Base-by-base conservation (phyloP, 2,888 invertebrate genomes). In the Clepsis dumicolana region DNA sequence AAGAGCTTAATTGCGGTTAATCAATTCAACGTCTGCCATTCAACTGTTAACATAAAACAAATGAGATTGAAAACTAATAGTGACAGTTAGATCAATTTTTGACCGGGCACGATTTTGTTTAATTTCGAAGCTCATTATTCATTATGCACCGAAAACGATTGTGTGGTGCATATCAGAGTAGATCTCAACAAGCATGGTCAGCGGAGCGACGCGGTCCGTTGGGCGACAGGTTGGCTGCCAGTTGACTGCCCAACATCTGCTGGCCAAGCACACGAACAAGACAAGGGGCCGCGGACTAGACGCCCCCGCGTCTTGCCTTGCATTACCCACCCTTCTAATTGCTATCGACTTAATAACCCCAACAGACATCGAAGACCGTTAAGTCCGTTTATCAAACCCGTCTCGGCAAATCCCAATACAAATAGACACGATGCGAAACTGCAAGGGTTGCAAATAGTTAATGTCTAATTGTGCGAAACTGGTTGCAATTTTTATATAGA, bases 211-310 rank as follows among this genome's bases (percentile, higher is more conserved):
- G 85, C 90, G 86, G 77, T 84, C 91, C 91, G 93, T 93, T 93
- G 91, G 75, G 85, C 91, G 88, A 93, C 94, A 93, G 93, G 93
- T 93, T 93, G 93, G 70, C 86, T 79, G 91, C 85, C 94, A 88
- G 93, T 92, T 89, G 89, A 85, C 70, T 75, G 72, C 77, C 71
- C 81, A 77, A 88, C 92, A 89, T 95, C 94, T 92, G 92, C 88
- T 83, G 80, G 74, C 75, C 63, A 74, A 76, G 76, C 81, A 78
- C 82, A 77, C 78, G 80, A 78, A 78, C 82, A 77, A 78, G 80
- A 78, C 79, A 80, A 80, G 81, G 84, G 79, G 78, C 78, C 81
- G 75, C 72, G 72, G 71, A 75, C 81, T 87, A 90, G 91, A 90
- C 89, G 83, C 92, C 91, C 91, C 85, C 91, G 82, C 86, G 86